Evolutionary conservation across 2,797 vertebrate genomes (phyloP), one percentile per base, ranked within the genome.

Genomic region (Poecilia wingei): DNA sequence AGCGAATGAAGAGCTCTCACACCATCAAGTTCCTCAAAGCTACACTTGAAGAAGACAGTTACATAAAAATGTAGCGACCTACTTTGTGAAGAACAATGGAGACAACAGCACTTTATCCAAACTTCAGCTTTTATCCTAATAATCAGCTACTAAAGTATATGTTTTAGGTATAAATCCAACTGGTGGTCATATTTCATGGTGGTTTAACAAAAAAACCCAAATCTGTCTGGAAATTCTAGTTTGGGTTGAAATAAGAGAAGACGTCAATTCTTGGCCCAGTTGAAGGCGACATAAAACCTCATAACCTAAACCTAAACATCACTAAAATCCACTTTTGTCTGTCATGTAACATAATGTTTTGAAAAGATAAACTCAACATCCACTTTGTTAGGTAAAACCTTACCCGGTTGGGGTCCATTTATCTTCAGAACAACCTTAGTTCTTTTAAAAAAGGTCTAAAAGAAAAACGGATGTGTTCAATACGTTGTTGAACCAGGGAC

Each of bases 1-100:
- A 82, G 74, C 76, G 2, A 28, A 68, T 13, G 79, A 86, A 76
- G 77, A 78, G 80, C 76, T 84, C 73, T 82, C 77, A 88, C 85
- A 86, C 2, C 68, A 41, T 2, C 57, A 20, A 76, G 49, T n/a
- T 71, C 68, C 57, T 45, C 57, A 43, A 55, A 80, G 87, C 45
- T 53, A 74, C 45, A 25, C 20, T 16, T 9, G 12, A 72, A 76
- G 41, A 55, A 1, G 25, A 47, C 9, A 0, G 28, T 72, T 74
- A 12, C 28, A 71, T 51, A 55, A 57, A 75, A 49, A 28, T 33
- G 31, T n/a, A 59, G 18, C 10, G n/a, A 49, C 3, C n/a, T 28
- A 72, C 41, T 66, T 69, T 55, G 4, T 39, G 3, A 66, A 39
- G 64, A 22, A 68, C 64, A 39, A 68, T 10, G 7, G 6, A 66